Percentiles rank a stretch among this genome's conserved stretches.
These are phyloP conservation scores for Pseudococcus jackbeardsleyi DNA, from an alignment of 2,888 invertebrate genomes.

Conservation along the genomic window DNA sequence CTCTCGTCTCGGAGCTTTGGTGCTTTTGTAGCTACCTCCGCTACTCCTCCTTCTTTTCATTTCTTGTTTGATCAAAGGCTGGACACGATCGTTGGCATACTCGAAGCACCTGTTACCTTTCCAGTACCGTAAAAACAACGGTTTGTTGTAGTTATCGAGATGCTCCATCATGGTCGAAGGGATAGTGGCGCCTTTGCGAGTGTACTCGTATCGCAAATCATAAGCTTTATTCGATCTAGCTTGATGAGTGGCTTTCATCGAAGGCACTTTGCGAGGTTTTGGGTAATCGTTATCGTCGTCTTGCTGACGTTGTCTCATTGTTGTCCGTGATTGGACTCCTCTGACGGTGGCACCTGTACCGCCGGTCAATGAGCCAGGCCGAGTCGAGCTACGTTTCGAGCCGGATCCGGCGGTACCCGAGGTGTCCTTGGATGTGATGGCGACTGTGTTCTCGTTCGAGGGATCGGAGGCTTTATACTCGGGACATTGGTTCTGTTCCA, in stretches of 20 bases:
- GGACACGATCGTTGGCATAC: neutral
- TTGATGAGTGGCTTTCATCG: neutral
- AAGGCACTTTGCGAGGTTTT: conserved; percentile 17
- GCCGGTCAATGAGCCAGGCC: too few relatives aligned
- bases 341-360: neutral
- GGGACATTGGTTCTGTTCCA: conserved; percentile 11
- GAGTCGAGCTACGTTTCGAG: neutral
- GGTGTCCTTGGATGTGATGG: neutral
- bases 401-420: neutral
- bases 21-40: neutral
- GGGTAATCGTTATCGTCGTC: neutral
- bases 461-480: neutral
- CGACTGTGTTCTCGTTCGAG: too few relatives aligned
- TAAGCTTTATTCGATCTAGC: conserved; percentile 1
- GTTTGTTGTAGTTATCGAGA: conserved; percentile 6
- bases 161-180: conserved; percentile 29
- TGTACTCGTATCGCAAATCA: conserved; percentile 56
- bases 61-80: neutral
- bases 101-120: neutral
- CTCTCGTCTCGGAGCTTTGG: neutral
- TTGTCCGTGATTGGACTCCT: neutral
- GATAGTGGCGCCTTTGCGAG: conserved; percentile 11
- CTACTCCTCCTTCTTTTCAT: neutral
- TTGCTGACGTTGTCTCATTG: neutral
- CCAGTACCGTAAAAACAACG: conserved; percentile 12